phyloP scores from a whole-genome alignment of 2,797 vertebrate genomes.

The Eremophila alpestris region DNA sequence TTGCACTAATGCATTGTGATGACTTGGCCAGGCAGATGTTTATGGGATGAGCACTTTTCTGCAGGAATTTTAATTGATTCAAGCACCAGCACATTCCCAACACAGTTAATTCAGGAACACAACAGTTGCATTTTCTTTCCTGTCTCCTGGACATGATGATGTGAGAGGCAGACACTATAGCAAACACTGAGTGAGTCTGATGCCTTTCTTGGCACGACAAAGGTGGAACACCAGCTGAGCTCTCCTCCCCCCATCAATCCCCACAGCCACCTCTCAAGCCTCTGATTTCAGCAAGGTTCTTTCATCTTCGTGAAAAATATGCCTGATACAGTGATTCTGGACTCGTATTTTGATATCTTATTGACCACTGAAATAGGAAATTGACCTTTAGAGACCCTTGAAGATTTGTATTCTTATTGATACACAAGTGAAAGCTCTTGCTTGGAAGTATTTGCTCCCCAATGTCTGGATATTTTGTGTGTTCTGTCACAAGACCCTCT shows the following conservation, averaged over 20 bases:
- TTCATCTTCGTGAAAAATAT: not conserved
- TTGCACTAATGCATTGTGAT: not conserved
- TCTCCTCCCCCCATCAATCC: accelerated
- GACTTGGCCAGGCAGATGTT: not conserved
- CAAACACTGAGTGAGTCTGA: not conserved
- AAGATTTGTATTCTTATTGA: not conserved
- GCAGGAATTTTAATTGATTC: not conserved
- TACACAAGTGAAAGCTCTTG: not conserved
- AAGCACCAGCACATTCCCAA: not conserved
- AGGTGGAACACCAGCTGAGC: not conserved
- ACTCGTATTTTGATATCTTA: not conserved
- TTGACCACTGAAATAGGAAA: not conserved
- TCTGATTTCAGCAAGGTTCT: not conserved
- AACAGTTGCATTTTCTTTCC: not conserved
- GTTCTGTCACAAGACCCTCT: not conserved
- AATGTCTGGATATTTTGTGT: not conserved
- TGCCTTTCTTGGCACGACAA: not conserved
- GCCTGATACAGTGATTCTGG: not conserved
- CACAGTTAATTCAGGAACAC: not conserved
- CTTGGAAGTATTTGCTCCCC: not conserved
- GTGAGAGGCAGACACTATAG: not conserved
- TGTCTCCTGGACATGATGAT: not conserved
- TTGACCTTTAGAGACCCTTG: not conserved
- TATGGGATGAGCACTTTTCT: not conserved
- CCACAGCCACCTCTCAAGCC: not conserved